These are phyloP conservation scores for Mayetiola destructor DNA, from an alignment of 2,888 invertebrate species.

Conservation along the genomic window DNA sequence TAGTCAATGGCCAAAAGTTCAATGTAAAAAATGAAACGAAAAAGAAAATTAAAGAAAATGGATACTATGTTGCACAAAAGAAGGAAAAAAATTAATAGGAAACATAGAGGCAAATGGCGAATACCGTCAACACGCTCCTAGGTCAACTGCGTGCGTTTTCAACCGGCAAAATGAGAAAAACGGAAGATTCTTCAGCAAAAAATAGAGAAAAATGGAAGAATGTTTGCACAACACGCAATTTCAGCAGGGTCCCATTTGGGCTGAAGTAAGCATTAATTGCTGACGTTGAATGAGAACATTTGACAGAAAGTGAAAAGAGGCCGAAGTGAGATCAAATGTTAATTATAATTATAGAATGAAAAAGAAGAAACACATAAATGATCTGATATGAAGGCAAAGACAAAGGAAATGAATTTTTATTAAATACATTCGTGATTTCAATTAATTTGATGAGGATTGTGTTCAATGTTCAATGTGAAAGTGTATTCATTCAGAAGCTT, in stretches of 20 bases:
- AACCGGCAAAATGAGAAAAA: not conserved
- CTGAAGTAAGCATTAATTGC: conserved; percentile 1
- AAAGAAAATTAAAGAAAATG: too few relatives aligned
- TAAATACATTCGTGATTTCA: not conserved
- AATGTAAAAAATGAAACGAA: not conserved
- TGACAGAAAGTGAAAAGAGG: not conserved
- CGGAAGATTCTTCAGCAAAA: not conserved
- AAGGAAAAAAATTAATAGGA: too few relatives aligned
- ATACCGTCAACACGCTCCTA: not conserved
- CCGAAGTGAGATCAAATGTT: too few relatives aligned
- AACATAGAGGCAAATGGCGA: not conserved
- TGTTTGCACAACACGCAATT: not conserved
- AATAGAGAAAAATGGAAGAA: not conserved
- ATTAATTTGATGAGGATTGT: too few relatives aligned
- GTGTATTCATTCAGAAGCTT: too few relatives aligned
- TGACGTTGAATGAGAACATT: not conserved
- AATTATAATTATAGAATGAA: too few relatives aligned
- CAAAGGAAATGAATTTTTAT: conserved; percentile 1
- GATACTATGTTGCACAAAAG: too few relatives aligned
- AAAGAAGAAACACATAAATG: not conserved
- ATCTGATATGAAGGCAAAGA: too few relatives aligned
- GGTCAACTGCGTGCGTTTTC: too few relatives aligned
- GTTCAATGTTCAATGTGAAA: too few relatives aligned
- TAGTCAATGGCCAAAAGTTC: conserved; percentile 7
- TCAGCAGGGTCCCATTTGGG: not conserved